phyloP scores from a whole-genome alignment of 2,888 invertebrate species.

The Branchipolynoe longqiensis region DNA sequence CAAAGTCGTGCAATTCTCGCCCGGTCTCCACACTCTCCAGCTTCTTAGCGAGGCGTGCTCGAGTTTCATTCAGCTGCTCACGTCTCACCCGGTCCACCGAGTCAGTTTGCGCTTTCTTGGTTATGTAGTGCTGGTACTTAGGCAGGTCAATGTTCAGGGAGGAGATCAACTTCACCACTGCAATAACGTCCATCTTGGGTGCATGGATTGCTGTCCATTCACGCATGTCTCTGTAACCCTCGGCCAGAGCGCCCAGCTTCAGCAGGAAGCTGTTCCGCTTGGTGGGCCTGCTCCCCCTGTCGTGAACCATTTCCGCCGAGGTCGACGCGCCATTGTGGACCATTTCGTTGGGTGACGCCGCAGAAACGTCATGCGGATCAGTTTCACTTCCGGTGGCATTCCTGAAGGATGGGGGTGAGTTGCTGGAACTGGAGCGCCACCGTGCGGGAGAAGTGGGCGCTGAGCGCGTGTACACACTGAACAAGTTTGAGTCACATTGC shows the following conservation, averaged over 20 bases:
- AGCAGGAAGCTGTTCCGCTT: background rate
- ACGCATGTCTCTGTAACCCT: background rate
- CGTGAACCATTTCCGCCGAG: background rate
- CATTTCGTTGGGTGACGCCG: background rate
- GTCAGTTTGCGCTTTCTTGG: background rate
- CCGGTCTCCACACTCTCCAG: background rate
- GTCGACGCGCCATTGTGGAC: too few species aligned
- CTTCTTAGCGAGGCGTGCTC: background rate
- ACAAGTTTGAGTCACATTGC: background rate
- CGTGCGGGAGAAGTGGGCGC: slow-evolving; percentile 17
- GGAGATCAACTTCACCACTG: slow-evolving; percentile 50
- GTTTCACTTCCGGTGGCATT: background rate
- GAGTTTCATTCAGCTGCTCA: slow-evolving; percentile 4
- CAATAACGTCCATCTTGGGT: slow-evolving; percentile 40
- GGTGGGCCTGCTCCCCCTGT: background rate
- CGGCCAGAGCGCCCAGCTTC: background rate
- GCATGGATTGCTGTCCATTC: slow-evolving; percentile 39
- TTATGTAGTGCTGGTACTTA: slow-evolving; percentile 35
- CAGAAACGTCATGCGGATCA: background rate
- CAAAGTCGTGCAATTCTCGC: slow-evolving; percentile 63
- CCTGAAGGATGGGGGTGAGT: background rate
- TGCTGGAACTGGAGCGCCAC: slow-evolving; percentile 21
- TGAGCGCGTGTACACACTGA: background rate
- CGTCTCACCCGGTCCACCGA: background rate
- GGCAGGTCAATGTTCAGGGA: slow-evolving; percentile 63